Evolutionary conservation across 2,888 invertebrate genomes (phyloP).

Genomic region (Xestia ashworthii): DNA sequence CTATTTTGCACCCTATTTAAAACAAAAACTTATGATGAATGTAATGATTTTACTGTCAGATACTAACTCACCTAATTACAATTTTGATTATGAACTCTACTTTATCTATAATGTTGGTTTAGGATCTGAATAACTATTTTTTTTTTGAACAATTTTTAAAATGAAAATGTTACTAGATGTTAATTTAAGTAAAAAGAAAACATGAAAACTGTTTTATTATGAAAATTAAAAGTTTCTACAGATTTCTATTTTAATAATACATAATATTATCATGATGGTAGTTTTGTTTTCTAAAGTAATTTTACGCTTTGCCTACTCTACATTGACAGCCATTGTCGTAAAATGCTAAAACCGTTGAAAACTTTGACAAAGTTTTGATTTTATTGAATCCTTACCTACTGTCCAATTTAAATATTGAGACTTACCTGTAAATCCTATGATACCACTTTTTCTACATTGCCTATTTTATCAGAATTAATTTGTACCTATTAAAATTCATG

Average conservation of each 20-base stretch:
- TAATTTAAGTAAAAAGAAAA: neutral
- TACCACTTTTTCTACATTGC: neutral
- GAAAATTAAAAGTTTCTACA: neutral
- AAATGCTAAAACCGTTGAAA: slow-evolving; percentile 30
- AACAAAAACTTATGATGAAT: slow-evolving; percentile 15
- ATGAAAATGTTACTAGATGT: neutral
- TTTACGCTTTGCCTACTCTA: neutral
- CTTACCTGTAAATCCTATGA: neutral
- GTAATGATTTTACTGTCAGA: slow-evolving; percentile 2
- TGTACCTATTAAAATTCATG: too few relatives aligned
- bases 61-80: slow-evolving; percentile 44
- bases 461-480: neutral
- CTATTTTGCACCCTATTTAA: slow-evolving; percentile 14
- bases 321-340: slow-evolving; percentile 23
- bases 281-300: neutral
- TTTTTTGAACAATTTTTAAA: neutral
- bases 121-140: slow-evolving; percentile 29
- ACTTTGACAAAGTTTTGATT: slow-evolving; percentile 54
- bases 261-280: neutral
- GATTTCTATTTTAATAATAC: neutral
- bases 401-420: slow-evolving; percentile 43
- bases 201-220: neutral
- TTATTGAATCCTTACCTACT: slow-evolving; percentile 61
- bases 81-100: slow-evolving; percentile 39
- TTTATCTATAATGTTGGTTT: slow-evolving; percentile 48